phyloP scores from a whole-genome alignment of 2,797 vertebrate genomes.

The Bradypodion ventrale region DNA sequence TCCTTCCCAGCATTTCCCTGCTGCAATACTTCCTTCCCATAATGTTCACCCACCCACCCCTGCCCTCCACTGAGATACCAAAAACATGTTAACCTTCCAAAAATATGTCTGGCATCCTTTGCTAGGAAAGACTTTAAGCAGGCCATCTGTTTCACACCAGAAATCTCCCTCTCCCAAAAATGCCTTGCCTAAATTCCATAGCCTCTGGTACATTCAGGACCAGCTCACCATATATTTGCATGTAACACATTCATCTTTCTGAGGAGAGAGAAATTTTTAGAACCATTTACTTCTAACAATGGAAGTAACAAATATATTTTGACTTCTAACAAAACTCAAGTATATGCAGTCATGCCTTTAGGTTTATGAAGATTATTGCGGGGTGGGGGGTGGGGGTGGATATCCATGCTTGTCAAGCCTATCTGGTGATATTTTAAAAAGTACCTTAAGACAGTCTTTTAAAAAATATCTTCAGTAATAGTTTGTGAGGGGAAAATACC shows the following conservation, averaged over 20 bases:
- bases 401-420: slow-evolving; percentile 12
- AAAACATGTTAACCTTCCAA: background rate
- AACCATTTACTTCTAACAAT: background rate
- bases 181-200: background rate
- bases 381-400: background rate
- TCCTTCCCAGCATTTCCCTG: background rate
- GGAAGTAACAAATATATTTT: background rate
- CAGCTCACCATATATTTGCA: background rate
- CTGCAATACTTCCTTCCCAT: background rate
- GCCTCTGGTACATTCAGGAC: background rate
- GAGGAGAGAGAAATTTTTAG: background rate
- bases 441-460: background rate
- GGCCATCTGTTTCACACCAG: background rate
- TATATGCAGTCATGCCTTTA: background rate
- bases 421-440: slow-evolving; percentile 14
- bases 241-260: background rate
- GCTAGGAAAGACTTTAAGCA: background rate
- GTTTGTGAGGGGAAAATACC: background rate
- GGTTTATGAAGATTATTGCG: background rate
- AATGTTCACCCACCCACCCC: background rate
- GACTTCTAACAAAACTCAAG: background rate
- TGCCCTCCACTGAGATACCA: background rate
- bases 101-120: background rate
- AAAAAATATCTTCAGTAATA: background rate
- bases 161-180: background rate